Evolutionary conservation across 2,797 vertebrate species (phyloP), one percentile per base, ranked within the genome.

Genomic region (Sebastes nivosus): DNA sequence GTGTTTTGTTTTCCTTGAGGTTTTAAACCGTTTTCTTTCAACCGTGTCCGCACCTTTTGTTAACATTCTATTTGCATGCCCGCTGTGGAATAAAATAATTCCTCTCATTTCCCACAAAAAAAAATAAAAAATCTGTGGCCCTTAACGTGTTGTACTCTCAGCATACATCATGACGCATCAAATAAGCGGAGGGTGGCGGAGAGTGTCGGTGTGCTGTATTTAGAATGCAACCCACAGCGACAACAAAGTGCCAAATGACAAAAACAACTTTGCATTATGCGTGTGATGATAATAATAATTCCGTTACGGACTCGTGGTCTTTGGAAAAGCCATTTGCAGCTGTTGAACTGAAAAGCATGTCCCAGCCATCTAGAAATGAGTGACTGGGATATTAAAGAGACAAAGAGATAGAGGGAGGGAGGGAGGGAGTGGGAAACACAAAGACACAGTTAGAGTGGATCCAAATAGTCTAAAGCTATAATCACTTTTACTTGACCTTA

Each of bases 251-350:
- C 58, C 61, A 84, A 82, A 83, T 78, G 72, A 90, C 79, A 83
- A 74, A 89, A 88, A 80, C 71, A 72, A 83, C 77, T 89, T 79
- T 84, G 79, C 72, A 78, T 86, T 83, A 85, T 79, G 66, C 50
- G 46, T 76, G 75, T 68, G 75, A 76, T 85, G 67, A 87, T 83
- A 77, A 88, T 81, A 81, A 81, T 87, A 81, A 88, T 90, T 91
- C 81, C 0, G 78, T 87, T 91, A 70, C 52, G 72, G 81, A 88
- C 87, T 22, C 25, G 59, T 89, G 90, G 84, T 87, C 89, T 92
- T 90, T 92, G 86, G 81, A 93, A 93, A 93, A 94, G 83, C 77
- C 83, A 93, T 94, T 92, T 89, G 89, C 86, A 87, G 88, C 85
- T 79, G 87, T 85, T 87, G 54, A 85, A 77, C 59, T 82, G 66